phyloP scores from a whole-genome alignment of 2,113 vertebrate species.

The Panthera uncia region DNA sequence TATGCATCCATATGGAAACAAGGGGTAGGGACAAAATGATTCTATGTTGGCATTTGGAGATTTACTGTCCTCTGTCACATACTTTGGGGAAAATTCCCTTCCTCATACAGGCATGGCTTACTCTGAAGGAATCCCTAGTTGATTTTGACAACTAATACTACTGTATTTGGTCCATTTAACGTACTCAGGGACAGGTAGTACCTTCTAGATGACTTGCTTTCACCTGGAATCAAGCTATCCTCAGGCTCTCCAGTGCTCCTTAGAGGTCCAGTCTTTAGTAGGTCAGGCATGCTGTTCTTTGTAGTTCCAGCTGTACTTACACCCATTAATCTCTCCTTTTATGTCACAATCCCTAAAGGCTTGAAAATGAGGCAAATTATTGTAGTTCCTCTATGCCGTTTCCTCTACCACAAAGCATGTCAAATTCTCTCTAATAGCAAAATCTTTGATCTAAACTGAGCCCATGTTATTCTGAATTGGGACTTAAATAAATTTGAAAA shows the following conservation, averaged over 20 bases:
- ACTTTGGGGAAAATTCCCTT: neutral
- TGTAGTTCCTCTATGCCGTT: neutral
- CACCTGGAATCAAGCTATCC: neutral
- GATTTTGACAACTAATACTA: neutral
- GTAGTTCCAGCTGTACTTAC: neutral
- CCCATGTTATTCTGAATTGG: neutral
- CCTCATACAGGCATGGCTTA: neutral
- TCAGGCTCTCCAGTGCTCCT: neutral
- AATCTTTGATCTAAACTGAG: neutral
- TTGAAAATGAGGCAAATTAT: neutral
- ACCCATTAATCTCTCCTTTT: neutral
- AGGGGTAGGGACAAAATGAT: neutral
- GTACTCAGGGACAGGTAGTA: neutral
- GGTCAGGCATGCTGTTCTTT: neutral
- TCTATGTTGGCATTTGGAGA: neutral
- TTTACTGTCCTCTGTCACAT: neutral
- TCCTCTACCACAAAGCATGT: neutral
- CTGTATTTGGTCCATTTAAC: neutral
- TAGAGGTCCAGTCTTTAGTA: neutral
- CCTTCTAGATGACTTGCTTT: neutral
- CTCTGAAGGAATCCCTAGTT: neutral
- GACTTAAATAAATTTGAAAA: neutral
- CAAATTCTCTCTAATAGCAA: neutral
- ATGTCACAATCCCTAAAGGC: neutral
- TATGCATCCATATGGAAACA: neutral